Conservation (phyloP, 2,888 invertebrate species). For the Tetragnatha montana region DNA sequence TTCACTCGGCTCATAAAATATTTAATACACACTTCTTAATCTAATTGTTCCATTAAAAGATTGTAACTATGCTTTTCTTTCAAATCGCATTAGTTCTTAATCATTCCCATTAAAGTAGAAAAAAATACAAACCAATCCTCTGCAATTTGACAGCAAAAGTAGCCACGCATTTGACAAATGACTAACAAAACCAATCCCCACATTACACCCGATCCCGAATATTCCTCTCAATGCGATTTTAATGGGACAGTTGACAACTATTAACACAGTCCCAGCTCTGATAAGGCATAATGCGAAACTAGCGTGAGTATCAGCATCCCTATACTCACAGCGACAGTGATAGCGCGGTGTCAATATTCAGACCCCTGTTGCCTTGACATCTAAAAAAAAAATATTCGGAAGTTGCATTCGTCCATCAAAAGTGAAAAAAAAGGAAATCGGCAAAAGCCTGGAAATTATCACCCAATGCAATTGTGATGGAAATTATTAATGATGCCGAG, state of each 20-base stretch:
- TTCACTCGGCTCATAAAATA: too few species aligned
- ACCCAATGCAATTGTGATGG: not conserved
- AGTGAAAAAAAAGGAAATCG: not conserved
- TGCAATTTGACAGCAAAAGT: too few species aligned
- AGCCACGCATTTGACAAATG: not conserved
- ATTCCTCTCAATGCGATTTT: conserved; percentile 23
- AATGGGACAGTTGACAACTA: conserved; percentile 7
- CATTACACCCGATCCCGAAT: not conserved
- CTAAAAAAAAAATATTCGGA: not conserved
- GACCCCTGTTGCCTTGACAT: not conserved
- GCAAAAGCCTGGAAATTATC: not conserved
- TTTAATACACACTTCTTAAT: too few species aligned
- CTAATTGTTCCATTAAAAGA: too few species aligned
- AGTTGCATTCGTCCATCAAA: not conserved
- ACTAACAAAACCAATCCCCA: not conserved
- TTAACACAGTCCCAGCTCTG: not conserved
- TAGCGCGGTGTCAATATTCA: not conserved
- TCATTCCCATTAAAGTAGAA: too few species aligned
- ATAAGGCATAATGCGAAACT: conserved; percentile 29
- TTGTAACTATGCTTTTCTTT: too few species aligned
- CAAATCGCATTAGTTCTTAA: too few species aligned
- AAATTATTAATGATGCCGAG: not conserved
- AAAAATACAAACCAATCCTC: too few species aligned
- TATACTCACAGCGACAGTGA: not conserved
- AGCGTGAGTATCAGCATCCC: conserved; percentile 17